These are phyloP conservation scores for Prosopocoilus inquinatus DNA, from an alignment of 2,888 invertebrate genomes.

Conservation along the genomic window DNA sequence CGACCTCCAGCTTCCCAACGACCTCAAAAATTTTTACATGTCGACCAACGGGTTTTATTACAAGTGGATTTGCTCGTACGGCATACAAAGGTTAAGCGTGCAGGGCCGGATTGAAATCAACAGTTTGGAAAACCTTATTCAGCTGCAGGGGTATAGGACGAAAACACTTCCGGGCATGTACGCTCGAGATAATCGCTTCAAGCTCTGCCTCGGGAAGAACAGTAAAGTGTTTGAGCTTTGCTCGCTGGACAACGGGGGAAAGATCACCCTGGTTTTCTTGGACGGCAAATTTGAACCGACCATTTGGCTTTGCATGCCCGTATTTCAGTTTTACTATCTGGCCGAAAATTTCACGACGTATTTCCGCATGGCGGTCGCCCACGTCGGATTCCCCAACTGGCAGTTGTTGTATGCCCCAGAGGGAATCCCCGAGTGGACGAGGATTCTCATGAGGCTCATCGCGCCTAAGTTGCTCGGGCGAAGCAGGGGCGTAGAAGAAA, in stretches of 20 bases:
- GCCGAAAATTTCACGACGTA: constrained; percentile 82
- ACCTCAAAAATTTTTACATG: constrained; percentile 76
- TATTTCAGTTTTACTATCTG: constrained; percentile 72
- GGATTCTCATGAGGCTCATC: constrained; percentile 71
- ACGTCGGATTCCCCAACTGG: constrained; percentile 89
- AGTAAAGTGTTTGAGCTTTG: constrained; percentile 42
- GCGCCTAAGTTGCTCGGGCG: constrained; percentile 66
- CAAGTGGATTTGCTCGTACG: constrained; percentile 74
- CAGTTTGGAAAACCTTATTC: constrained; percentile 27
- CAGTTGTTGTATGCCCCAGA: constrained; percentile 52
- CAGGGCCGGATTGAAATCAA: constrained; percentile 40
- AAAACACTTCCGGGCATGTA: constrained; percentile 33
- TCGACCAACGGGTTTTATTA: constrained; percentile 81
- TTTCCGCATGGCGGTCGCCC: constrained; percentile 83
- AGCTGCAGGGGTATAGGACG: constrained; percentile 32
- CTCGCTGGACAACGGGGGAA: constrained; percentile 31
- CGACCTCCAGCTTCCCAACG: constrained; percentile 72
- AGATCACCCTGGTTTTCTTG: constrained; percentile 41
- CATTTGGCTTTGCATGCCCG: constrained; percentile 40
- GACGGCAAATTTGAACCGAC: constrained; percentile 36
- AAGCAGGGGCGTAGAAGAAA: constrained; percentile 7
- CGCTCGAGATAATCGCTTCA: constrained; percentile 24
- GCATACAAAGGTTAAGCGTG: constrained; percentile 29
- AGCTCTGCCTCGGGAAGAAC: constrained; percentile 34
- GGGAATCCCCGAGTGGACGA: constrained; percentile 37